Evolutionary conservation across 2,888 invertebrate species (phyloP).

Genomic region (Acholoe squamosa): DNA sequence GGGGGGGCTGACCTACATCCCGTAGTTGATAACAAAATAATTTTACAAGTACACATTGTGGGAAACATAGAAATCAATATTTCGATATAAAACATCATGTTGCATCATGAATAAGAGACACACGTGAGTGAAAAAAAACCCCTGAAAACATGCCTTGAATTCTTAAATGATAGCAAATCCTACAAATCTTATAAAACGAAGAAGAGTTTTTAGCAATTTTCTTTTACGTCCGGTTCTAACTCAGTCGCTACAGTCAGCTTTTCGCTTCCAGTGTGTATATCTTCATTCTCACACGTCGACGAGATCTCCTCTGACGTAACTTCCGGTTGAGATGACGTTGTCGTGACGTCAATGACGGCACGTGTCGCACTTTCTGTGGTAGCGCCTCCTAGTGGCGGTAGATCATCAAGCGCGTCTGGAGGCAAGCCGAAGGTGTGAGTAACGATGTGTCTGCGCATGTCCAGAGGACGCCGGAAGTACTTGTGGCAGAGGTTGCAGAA

Average conservation of each 20-base stretch:
- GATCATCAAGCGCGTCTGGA: conserved; percentile 10
- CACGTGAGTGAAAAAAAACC: too few species aligned
- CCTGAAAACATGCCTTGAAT: too few species aligned
- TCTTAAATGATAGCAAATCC: too few species aligned
- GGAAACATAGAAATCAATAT: too few species aligned
- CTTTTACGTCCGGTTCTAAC: too few species aligned
- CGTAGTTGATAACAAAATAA: too few species aligned
- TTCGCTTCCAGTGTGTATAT: background rate
- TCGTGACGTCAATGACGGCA: background rate
- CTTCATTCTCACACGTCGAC: background rate
- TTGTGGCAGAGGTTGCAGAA: conserved; percentile 43
- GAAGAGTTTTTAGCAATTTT: too few species aligned
- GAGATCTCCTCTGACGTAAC: conserved; percentile 1
- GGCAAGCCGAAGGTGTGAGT: conserved; percentile 37
- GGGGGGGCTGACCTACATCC: too few species aligned
- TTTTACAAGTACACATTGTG: too few species aligned
- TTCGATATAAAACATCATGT: too few species aligned
- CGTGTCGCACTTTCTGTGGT: background rate
- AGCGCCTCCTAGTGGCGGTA: background rate
- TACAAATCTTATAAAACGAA: too few species aligned
- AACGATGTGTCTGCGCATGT: conserved; percentile 42
- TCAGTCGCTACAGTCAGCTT: background rate
- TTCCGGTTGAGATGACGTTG: conserved; percentile 1
- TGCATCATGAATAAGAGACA: too few species aligned
- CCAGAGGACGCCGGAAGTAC: conserved; percentile 33